A percentile compares a stretch with the other conserved stretches of the same genome.
phyloP scores from a whole-genome alignment of 2,113 vertebrate species.

The Seriola rivoliana region DNA sequence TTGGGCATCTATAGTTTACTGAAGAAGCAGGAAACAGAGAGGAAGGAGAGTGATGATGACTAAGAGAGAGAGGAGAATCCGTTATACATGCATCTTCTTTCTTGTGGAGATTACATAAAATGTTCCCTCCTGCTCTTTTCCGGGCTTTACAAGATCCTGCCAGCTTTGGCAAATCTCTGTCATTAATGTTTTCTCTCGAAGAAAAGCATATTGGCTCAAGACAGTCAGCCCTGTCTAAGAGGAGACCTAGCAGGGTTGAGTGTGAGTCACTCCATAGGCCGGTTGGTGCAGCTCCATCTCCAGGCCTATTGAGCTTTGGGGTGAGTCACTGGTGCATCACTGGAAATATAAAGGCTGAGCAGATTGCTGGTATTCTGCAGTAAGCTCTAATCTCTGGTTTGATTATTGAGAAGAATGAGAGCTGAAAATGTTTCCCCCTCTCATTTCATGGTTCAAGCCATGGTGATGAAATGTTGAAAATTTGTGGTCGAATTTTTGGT shows the following conservation, averaged over 20 bases:
- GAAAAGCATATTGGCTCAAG: constrained; percentile 30
- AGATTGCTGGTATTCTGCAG: constrained; percentile 1
- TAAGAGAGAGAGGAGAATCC: background rate
- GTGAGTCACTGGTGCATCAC: constrained; percentile 54
- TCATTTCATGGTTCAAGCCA: constrained; percentile 7
- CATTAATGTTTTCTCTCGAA: constrained; percentile 26
- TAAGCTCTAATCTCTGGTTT: constrained; percentile 33
- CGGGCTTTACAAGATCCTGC: background rate
- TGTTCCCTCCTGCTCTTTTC: background rate
- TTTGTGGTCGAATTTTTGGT: background rate
- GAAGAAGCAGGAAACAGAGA: background rate
- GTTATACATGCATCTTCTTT: too few species aligned
- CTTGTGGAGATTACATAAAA: constrained; percentile 4
- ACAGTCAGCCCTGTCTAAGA: constrained; percentile 24
- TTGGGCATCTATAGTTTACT: background rate
- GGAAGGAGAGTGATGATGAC: background rate
- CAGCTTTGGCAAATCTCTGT: constrained; percentile 23
- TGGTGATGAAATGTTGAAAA: background rate
- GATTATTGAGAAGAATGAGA: constrained; percentile 29
- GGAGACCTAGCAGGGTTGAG: constrained; percentile 10
- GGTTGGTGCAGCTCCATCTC: constrained; percentile 51
- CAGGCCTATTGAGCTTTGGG: constrained; percentile 28
- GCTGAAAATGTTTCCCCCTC: constrained; percentile 24
- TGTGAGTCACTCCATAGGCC: constrained; percentile 45
- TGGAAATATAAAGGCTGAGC: constrained; percentile 36